Conservation (phyloP, 2,888 invertebrate genomes). For the Phyllotreta cruciferae region DNA sequence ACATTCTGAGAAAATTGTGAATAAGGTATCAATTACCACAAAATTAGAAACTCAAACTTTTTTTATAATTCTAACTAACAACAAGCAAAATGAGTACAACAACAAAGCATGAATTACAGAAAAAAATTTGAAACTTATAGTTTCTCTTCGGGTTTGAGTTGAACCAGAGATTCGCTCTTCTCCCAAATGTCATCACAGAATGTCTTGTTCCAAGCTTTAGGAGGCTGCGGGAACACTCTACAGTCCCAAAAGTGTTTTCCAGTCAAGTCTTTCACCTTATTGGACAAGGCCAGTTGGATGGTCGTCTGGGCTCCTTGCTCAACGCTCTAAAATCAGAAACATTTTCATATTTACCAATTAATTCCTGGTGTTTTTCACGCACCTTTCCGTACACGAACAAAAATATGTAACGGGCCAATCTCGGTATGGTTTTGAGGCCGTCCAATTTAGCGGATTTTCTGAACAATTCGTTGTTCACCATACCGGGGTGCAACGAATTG, state of each 20-base stretch:
- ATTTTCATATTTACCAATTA: too few relatives aligned
- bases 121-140: constrained; percentile 18
- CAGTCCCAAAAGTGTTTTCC: constrained; percentile 87
- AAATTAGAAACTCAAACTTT: too few relatives aligned
- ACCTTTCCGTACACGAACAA: constrained; percentile 51
- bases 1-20: too few relatives aligned
- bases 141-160: constrained; percentile 69
- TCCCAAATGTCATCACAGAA: constrained; percentile 84
- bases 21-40: too few relatives aligned
- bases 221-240: constrained; percentile 55
- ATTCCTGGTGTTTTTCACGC: neutral
- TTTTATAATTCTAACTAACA: too few relatives aligned
- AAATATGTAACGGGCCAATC: constrained; percentile 42
- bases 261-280: constrained; percentile 71
- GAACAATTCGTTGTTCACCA: constrained; percentile 52
- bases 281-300: constrained; percentile 77
- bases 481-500: constrained; percentile 57
- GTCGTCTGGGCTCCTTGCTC: constrained; percentile 83
- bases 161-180: constrained; percentile 75
- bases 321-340: constrained; percentile 66
- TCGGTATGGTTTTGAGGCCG: constrained; percentile 42
- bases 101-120: too few relatives aligned
- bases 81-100: too few relatives aligned
- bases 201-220: constrained; percentile 50
- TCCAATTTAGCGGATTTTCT: constrained; percentile 41